A percentile compares a stretch with the other conserved stretches of the same genome.
Evolutionary conservation across 2,113 vertebrate species (phyloP).

Genomic region (Taurulus bubalis): DNA sequence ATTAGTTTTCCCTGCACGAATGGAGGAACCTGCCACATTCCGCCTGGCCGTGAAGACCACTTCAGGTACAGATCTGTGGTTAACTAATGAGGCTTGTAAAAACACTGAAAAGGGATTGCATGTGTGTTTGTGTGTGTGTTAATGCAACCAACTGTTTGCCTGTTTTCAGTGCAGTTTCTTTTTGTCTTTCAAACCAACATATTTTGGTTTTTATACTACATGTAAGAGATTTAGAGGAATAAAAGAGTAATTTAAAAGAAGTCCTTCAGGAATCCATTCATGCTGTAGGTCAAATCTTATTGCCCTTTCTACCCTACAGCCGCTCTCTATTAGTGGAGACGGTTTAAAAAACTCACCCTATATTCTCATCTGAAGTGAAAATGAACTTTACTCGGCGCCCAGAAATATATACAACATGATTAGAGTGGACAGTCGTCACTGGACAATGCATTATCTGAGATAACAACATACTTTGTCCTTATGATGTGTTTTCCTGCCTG

Average conservation of each 20-base stretch:
- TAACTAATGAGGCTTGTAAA: not conserved
- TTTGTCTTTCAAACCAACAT: not conserved
- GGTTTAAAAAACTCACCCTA: slow-evolving; percentile 36
- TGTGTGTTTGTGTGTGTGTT: not conserved
- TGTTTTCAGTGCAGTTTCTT: not conserved
- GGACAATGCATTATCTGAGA: slow-evolving; percentile 59
- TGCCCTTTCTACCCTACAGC: not conserved
- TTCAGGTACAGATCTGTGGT: slow-evolving; percentile 88
- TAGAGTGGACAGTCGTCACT: slow-evolving; percentile 51
- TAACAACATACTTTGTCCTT: slow-evolving; percentile 55
- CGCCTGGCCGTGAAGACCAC: slow-evolving; percentile 86
- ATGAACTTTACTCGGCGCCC: slow-evolving; percentile 29
- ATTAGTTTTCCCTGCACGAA: slow-evolving; percentile 92
- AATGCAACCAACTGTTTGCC: not conserved
- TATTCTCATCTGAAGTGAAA: slow-evolving; percentile 44
- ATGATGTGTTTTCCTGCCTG: slow-evolving; percentile 60
- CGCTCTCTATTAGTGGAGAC: slow-evolving; percentile 11
- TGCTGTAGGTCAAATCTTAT: slow-evolving; percentile 14
- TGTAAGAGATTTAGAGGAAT: not conserved
- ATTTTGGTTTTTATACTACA: not conserved
- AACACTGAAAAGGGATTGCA: not conserved
- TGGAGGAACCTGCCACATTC: slow-evolving; percentile 94
- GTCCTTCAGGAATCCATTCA: slow-evolving; percentile 27
- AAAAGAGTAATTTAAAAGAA: not conserved
- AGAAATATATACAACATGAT: slow-evolving; percentile 51